These are phyloP conservation scores for Ctenodactylus gundi DNA, from an alignment of 2,113 vertebrate species.

Conservation along the genomic window DNA sequence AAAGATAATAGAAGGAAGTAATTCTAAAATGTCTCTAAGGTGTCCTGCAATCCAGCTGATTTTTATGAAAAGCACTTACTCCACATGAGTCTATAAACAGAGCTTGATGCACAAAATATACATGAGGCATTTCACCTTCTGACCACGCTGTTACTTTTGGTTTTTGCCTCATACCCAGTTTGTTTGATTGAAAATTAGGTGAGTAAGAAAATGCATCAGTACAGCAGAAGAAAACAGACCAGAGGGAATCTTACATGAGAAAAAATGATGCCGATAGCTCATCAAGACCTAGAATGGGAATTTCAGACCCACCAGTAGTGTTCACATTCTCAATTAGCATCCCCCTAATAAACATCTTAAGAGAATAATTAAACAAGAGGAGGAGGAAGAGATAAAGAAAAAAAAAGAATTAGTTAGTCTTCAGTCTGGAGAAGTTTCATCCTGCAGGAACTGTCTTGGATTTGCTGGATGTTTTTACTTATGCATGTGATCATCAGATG, in stretches of 20 bases:
- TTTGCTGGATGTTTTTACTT: slow-evolving; percentile 62
- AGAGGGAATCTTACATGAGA: slow-evolving; percentile 51
- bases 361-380: slow-evolving; percentile 47
- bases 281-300: slow-evolving; percentile 71
- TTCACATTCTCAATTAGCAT: slow-evolving; percentile 63
- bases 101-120: slow-evolving; percentile 24
- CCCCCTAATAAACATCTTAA: no score
- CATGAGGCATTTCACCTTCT: slow-evolving; percentile 17
- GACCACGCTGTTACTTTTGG: background rate
- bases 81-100: background rate
- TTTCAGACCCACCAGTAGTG: slow-evolving; percentile 43
- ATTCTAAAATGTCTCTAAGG: slow-evolving; percentile 56
- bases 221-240: slow-evolving; percentile 51
- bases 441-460: slow-evolving; percentile 60
- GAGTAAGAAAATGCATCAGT: slow-evolving; percentile 42
- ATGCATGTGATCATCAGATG: background rate
- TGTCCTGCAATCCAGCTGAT: background rate
- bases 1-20: slow-evolving; percentile 62
- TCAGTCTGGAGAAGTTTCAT: slow-evolving; percentile 69
- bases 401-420: slow-evolving; percentile 68
- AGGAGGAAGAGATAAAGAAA: background rate
- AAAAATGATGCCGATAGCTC: slow-evolving; percentile 41
- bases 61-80: slow-evolving; percentile 13
- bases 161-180: background rate
- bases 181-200: slow-evolving; percentile 16